Conservation (phyloP, 1,140 invertebrate genomes). For the Sipha flava region DNA sequence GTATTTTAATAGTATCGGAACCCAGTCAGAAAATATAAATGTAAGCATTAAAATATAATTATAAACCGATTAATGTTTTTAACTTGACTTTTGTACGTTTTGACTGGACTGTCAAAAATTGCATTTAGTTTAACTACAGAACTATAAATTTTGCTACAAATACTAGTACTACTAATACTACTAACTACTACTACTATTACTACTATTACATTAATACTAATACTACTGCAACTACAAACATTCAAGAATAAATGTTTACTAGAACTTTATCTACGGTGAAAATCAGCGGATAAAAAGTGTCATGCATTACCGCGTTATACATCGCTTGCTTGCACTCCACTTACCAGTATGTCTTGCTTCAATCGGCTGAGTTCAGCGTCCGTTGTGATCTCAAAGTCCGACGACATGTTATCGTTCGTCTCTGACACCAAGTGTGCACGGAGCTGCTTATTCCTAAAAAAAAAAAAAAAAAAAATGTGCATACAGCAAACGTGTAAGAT, state of each 20-base stretch:
- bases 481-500: no score
- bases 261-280: neutral
- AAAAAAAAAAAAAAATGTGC: no score
- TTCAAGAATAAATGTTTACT: no score
- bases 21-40: no score
- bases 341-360: constrained; percentile 23
- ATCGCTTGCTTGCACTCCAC: neutral
- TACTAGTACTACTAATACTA: neutral
- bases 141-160: neutral
- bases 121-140: neutral
- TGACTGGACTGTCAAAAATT: neutral
- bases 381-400: neutral
- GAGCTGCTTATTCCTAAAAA: constrained; percentile 61
- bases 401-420: constrained; percentile 39
- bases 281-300: neutral
- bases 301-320: neutral
- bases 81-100: no score
- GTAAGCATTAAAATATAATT: no score
- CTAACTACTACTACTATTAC: neutral
- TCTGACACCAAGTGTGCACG: constrained; percentile 63
- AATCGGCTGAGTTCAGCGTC: neutral
- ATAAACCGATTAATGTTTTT: no score
- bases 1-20: no score
- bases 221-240: neutral
- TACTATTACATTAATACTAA: neutral